Evolutionary conservation across 1,140 invertebrate genomes (phyloP), one percentile per base, ranked within the genome.

Genomic region (Platorchestia sp.): DNA sequence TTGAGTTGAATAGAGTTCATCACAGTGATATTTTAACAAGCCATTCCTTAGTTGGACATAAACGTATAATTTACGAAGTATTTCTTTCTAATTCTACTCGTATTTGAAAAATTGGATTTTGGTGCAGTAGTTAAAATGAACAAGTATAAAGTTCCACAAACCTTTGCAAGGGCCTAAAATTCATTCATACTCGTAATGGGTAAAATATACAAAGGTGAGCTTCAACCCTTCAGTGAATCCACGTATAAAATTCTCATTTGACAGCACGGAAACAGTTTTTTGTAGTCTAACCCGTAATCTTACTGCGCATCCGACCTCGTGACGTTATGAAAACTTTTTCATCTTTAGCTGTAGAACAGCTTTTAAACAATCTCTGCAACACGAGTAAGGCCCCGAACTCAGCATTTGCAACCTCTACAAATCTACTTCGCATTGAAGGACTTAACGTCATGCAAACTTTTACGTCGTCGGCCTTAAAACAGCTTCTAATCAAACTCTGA

Each of bases 401-500:
- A 6, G 47, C 47, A 6, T 19, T 51, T 6, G 6, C 6, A 51
- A 7, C 19, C 47, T 51, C 6, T 51, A 51, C 6, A 6, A 51
- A 6, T 51, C 47, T 36, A 36, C 86, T 86, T 6, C 41, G 5
- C 36, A 86, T 86, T n/a, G 41, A 86, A 86, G 7, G 10, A 42
- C 87, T 10, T 89, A 41, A 89, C 87, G 87, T 89, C 87, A 89
- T 7, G 42, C 87, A 89, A 89, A 42, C 41, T 89, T 89, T 89
- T 89, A 42, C 87, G 14, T 27, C 43, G 10, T 14, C 10, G 1
- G 5, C 87, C 41, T 42, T 89, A 42, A 41, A 89, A 41, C 0
- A 16, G 43, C n/a, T 89, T 27, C 0, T 42, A 41, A 89, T 89
- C 87, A 89, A 89, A 42, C 41, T 44, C 3, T 89, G 87, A 22